Conservation (phyloP, 2,797 vertebrate genomes). For the Acomys russatus region DNA sequence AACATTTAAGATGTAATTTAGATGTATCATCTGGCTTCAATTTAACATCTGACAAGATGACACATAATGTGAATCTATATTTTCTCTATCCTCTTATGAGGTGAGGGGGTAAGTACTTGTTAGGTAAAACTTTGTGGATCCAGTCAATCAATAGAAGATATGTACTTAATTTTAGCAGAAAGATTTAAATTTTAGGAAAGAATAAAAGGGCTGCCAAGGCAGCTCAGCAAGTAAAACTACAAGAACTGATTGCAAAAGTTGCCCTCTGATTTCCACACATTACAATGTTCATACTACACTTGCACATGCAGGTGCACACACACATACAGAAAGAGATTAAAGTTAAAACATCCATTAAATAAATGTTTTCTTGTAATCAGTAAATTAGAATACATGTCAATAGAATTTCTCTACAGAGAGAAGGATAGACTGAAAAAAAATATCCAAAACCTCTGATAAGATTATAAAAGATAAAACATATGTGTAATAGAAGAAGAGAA, state of each 20-base stretch:
- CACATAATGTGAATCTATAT: not conserved
- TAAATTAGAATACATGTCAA: not conserved
- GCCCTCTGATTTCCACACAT: not conserved
- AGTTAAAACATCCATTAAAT: not conserved
- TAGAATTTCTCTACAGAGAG: not conserved
- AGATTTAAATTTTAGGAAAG: not conserved
- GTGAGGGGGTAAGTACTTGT: not conserved
- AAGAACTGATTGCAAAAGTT: not conserved
- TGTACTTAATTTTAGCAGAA: not conserved
- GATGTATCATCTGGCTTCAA: not conserved
- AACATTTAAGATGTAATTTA: not conserved
- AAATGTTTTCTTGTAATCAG: not conserved
- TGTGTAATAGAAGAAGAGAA: not conserved
- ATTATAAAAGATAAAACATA: not conserved
- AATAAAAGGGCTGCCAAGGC: not conserved
- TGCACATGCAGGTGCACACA: not conserved
- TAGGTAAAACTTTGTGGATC: not conserved
- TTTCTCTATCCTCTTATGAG: not conserved
- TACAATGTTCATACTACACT: not conserved
- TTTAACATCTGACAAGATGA: not conserved
- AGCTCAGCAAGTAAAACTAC: not conserved
- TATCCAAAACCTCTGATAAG: not conserved
- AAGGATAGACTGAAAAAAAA: not conserved
- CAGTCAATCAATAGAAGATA: not conserved
- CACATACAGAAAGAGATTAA: not conserved